These are phyloP conservation scores for Spondyliosoma cantharus DNA, from an alignment of 2,797 vertebrate species.

Conservation along the genomic window DNA sequence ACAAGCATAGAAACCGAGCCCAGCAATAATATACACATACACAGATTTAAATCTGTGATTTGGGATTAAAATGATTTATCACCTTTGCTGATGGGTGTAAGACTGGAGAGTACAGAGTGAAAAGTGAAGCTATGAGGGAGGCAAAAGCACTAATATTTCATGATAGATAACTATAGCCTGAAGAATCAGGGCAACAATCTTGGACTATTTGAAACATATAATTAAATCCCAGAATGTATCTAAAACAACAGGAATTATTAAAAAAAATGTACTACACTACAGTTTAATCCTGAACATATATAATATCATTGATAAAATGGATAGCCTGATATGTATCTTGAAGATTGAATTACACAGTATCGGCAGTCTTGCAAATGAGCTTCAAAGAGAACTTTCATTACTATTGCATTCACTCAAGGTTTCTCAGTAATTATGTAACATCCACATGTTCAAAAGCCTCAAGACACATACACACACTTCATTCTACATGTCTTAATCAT, in stretches of 20 bases:
- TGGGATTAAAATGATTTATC: conserved; percentile 62
- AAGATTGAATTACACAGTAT: conserved; percentile 39
- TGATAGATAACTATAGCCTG: conserved; percentile 35
- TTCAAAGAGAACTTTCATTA: conserved; percentile 60
- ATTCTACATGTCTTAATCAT: conserved; percentile 29
- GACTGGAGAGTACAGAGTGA: conserved; percentile 36
- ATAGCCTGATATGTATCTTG: neutral
- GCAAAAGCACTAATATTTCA: conserved; percentile 20
- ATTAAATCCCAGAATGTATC: neutral
- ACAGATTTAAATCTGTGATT: conserved; percentile 52
- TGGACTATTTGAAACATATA: conserved; percentile 5
- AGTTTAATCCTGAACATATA: conserved; percentile 4
- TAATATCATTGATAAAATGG: conserved; percentile 10
- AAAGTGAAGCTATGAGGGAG: conserved; percentile 32
- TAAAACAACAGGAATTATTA: conserved; percentile 12
- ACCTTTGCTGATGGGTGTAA: conserved; percentile 32
- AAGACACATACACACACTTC: conserved; percentile 29
- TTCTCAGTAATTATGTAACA: conserved; percentile 67
- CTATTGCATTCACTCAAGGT: conserved; percentile 48
- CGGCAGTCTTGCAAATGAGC: conserved; percentile 36
- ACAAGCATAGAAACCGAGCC: conserved; percentile 24
- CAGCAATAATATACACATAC: conserved; percentile 13
- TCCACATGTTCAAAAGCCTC: conserved; percentile 57
- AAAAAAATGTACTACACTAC: neutral
- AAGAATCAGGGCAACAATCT: conserved; percentile 20